Evolutionary conservation across 2,797 vertebrate species (phyloP), one percentile per base, ranked within the genome.

Genomic region (Coluber constrictor): DNA sequence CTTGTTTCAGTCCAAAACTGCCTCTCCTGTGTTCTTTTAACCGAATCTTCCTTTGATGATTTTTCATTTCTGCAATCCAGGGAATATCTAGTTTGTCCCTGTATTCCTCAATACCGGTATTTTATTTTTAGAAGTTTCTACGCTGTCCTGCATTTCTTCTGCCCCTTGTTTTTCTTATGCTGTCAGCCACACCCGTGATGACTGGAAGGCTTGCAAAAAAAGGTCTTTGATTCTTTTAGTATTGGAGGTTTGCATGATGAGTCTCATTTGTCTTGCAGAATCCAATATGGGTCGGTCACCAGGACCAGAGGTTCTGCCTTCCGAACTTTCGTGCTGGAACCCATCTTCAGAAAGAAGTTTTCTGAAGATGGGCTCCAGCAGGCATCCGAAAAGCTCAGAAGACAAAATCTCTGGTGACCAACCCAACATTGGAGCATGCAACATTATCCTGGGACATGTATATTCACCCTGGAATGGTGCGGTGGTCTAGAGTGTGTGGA

Each of bases 371-470:
- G 5, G 6, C 57, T 59, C 18, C 57, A 6, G 57, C 18, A 59
- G 5, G 0, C 0, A 6, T 20, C 18, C 1, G 6, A 20, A 7
- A 59, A 59, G 18, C 18, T 59, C 18, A 0, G 57, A 59, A 59
- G 4, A 20, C 16, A 57, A 57, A 57, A 59, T 20, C 20, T 8
- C 57, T 59, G 57, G 57, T 59, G 8, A 27, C 60, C 25, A 8
- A 61, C 15, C 60, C 60, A 61, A 61, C 10, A 61, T 61, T 61
- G 60, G 25, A 61, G 27, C 25, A 10, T 61, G 60, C 25, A 61
- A 61, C 23, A 27, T 61, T 61, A 61, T 61, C 60, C 60, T 61
- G 60, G 60, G 60, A 27, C 60, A 11, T 11, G 8, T 11, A 27
- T 27, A 61, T 27, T 61, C 2, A 2, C 9, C 25, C 25, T 61